Percentiles rank a stretch among this genome's conserved stretches.
phyloP scores from a whole-genome alignment of 1,140 invertebrate genomes.

The Drosophila sturtevanti region DNA sequence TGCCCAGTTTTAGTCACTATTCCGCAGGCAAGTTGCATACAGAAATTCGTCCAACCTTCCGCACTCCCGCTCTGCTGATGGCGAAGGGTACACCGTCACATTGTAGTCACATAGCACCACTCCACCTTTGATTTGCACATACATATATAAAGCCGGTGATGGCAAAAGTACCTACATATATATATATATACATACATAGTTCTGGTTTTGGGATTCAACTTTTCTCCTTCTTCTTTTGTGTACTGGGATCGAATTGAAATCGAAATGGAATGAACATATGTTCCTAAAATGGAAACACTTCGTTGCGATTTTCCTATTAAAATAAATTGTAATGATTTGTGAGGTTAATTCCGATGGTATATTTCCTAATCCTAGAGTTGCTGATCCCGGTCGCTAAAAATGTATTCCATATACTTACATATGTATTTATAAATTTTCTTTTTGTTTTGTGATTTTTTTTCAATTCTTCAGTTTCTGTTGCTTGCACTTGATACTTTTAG shows the following conservation, averaged over 20 bases:
- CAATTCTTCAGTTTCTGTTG: slow-evolving; percentile 1
- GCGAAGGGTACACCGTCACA: background rate
- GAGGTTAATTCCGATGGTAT: background rate
- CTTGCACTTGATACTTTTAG: background rate
- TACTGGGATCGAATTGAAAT: background rate
- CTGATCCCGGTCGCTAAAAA: background rate
- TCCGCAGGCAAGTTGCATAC: slow-evolving; percentile 86
- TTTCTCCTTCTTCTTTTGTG: background rate
- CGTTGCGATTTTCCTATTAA: background rate
- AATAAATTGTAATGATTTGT: too few species aligned
- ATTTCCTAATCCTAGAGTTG: background rate
- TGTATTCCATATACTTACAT: background rate
- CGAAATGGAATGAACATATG: background rate
- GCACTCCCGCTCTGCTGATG: slow-evolving; percentile 1
- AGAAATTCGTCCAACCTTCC: slow-evolving; percentile 9
- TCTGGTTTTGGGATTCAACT: slow-evolving; percentile 2
- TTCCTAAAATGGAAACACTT: background rate
- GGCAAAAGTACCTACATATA: too few species aligned
- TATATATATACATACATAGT: too few species aligned
- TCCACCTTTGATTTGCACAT: slow-evolving; percentile 11
- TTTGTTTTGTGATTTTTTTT: background rate
- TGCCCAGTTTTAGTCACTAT: slow-evolving; percentile 89
- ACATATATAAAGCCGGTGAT: slow-evolving; percentile 16
- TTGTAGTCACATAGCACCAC: background rate
- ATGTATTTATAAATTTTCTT: background rate